Percentiles rank a stretch among this genome's conserved stretches.
Evolutionary conservation across 2,113 vertebrate species (phyloP).

Genomic region (Stegastes partitus): DNA sequence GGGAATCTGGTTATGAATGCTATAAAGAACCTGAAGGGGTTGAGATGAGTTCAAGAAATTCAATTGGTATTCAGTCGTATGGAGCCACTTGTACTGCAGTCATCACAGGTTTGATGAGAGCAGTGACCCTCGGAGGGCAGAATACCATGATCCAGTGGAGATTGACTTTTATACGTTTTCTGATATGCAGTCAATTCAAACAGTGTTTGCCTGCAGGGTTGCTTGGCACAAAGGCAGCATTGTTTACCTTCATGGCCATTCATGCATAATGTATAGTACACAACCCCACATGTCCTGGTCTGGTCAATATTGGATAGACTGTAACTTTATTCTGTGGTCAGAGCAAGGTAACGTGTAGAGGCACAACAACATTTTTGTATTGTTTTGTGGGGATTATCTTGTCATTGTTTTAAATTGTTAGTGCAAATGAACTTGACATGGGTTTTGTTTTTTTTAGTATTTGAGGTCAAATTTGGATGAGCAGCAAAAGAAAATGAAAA

Average conservation of each 20-base stretch:
- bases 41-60: constrained; percentile 55
- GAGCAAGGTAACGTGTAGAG: constrained; percentile 5
- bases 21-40: constrained; percentile 68
- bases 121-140: constrained; percentile 56
- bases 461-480: neutral
- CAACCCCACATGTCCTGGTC: neutral
- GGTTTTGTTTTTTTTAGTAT: neutral
- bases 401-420: neutral
- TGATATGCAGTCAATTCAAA: constrained; percentile 40
- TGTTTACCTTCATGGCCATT: constrained; percentile 51
- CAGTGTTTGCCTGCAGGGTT: constrained; percentile 8
- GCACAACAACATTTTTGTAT: constrained; percentile 8
- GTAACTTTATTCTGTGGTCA: constrained; percentile 24
- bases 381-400: constrained; percentile 33
- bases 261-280: constrained; percentile 37
- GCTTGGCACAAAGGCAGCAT: constrained; percentile 4
- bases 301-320: constrained; percentile 12
- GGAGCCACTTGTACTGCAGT: constrained; percentile 42
- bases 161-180: constrained; percentile 52
- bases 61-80: constrained; percentile 66
- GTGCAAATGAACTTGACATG: neutral
- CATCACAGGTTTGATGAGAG: constrained; percentile 69
- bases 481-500: neutral
- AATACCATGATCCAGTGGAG: constrained; percentile 39
- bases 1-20: constrained; percentile 68